These are phyloP conservation scores for Pachypeltis micranthus DNA, from an alignment of 1,140 invertebrate genomes.

Conservation along the genomic window DNA sequence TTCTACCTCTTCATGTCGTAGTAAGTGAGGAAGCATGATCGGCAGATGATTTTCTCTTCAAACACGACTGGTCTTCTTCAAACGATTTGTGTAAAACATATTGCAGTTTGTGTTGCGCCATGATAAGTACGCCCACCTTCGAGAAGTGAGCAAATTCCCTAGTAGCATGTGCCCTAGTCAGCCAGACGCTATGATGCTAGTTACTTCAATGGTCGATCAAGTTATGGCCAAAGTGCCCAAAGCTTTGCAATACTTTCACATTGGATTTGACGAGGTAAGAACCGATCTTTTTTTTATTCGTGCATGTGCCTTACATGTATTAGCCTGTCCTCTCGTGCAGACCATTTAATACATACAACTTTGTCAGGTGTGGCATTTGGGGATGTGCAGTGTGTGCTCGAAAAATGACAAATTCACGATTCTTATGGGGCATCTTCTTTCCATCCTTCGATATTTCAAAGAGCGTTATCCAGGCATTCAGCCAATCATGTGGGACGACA, in stretches of 20 bases:
- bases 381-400: slow-evolving; percentile 59
- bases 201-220: slow-evolving; percentile 46
- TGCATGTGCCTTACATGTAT: no score
- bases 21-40: no score
- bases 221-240: slow-evolving; percentile 43
- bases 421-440: slow-evolving; percentile 57
- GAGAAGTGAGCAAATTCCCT: slow-evolving; percentile 64
- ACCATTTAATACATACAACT: neutral
- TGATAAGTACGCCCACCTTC: slow-evolving; percentile 55
- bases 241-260: slow-evolving; percentile 53
- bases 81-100: no score
- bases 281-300: no score
- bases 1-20: no score
- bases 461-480: slow-evolving; percentile 49
- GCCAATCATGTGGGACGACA: slow-evolving; percentile 90
- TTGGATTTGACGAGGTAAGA: slow-evolving; percentile 63
- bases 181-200: slow-evolving; percentile 44
- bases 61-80: no score
- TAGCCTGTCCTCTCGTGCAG: no score
- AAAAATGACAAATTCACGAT: slow-evolving; percentile 41
- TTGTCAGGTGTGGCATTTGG: slow-evolving; percentile 55
- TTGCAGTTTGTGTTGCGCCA: slow-evolving; percentile 72
- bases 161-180: slow-evolving; percentile 71
- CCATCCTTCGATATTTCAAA: slow-evolving; percentile 47
- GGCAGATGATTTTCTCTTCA: no score